These are phyloP conservation scores for Cerastis rubricosa DNA, from an alignment of 2,888 invertebrate genomes.

Conservation along the genomic window DNA sequence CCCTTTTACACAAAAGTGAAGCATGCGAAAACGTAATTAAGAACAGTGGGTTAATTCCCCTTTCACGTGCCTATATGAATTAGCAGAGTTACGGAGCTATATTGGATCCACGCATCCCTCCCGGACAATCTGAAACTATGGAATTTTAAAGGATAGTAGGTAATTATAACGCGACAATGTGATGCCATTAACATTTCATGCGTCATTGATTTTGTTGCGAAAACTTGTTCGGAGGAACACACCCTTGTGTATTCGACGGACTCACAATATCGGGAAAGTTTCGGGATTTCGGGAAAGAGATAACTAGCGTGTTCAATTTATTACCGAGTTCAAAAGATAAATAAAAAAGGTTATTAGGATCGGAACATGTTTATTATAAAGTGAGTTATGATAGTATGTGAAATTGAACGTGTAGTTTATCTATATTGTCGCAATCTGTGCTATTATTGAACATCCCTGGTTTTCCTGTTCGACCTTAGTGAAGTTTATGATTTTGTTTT, in stretches of 20 bases:
- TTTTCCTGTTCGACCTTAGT: constrained; percentile 14
- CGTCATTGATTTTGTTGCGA: constrained; percentile 40
- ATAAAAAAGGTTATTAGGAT: constrained; percentile 56
- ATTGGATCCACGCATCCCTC: constrained; percentile 72
- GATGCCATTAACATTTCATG: constrained; percentile 51
- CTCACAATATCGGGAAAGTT: constrained; percentile 50
- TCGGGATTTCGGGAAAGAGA: constrained; percentile 30
- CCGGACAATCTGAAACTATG: constrained; percentile 74
- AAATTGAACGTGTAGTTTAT: constrained; percentile 49
- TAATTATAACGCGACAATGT: constrained; percentile 34
- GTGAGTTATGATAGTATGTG: constrained; percentile 40
- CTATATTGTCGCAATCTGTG: constrained; percentile 22
- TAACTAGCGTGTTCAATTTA: constrained; percentile 54
- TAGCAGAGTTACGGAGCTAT: constrained; percentile 81
- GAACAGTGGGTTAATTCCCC: constrained; percentile 88
- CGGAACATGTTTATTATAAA: constrained; percentile 53
- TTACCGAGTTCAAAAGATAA: constrained; percentile 52
- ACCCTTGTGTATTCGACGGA: constrained; percentile 46
- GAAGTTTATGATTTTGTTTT: constrained; percentile 12
- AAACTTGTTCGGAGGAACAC: constrained; percentile 25
- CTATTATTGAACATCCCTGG: constrained; percentile 2
- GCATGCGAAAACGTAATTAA: constrained; percentile 90
- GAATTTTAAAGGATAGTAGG: constrained; percentile 36
- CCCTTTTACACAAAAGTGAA: constrained; percentile 87
- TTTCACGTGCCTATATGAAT: constrained; percentile 88